A percentile compares a stretch with the other conserved stretches of the same genome.
These are phyloP conservation scores for Sphinx pinastri DNA, from an alignment of 2,888 invertebrate genomes.

Conservation along the genomic window DNA sequence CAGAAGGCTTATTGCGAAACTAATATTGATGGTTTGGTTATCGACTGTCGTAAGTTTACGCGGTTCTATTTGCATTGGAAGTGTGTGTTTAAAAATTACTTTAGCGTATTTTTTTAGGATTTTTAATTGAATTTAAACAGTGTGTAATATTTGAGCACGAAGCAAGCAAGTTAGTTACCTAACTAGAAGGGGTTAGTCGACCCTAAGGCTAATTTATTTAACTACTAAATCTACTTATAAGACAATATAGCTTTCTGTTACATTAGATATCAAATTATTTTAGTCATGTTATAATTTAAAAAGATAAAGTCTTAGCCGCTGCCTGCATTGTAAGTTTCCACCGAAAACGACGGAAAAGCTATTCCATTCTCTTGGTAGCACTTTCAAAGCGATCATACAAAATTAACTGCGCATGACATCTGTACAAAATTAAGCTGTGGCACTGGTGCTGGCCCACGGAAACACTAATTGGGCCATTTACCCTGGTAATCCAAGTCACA, in stretches of 20 bases:
- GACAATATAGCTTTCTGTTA: too few relatives aligned
- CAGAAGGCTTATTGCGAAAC: constrained; percentile 26
- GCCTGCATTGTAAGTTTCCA: background rate
- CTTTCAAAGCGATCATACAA: background rate
- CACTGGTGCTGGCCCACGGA: constrained; percentile 54
- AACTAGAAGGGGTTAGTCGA: too few relatives aligned
- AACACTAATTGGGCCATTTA: constrained; percentile 79
- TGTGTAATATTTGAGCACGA: too few relatives aligned
- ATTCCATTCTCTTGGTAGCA: background rate
- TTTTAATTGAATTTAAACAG: too few relatives aligned
- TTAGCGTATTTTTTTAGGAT: too few relatives aligned
- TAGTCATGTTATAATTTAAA: too few relatives aligned
- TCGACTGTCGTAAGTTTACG: background rate
- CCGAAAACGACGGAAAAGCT: background rate
- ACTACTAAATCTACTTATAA: too few relatives aligned
- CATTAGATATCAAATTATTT: too few relatives aligned
- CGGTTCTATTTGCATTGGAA: background rate
- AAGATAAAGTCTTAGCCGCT: too few relatives aligned
- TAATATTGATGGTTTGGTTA: constrained; percentile 1
- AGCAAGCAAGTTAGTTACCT: too few relatives aligned
- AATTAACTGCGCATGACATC: background rate
- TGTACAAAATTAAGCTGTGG: constrained; percentile 21
- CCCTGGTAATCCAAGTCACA: constrained; percentile 74
- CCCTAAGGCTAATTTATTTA: too few relatives aligned
- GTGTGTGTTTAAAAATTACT: background rate